These are phyloP conservation scores for Urocolius indicus DNA, from an alignment of 2,113 vertebrate species.

Conservation along the genomic window DNA sequence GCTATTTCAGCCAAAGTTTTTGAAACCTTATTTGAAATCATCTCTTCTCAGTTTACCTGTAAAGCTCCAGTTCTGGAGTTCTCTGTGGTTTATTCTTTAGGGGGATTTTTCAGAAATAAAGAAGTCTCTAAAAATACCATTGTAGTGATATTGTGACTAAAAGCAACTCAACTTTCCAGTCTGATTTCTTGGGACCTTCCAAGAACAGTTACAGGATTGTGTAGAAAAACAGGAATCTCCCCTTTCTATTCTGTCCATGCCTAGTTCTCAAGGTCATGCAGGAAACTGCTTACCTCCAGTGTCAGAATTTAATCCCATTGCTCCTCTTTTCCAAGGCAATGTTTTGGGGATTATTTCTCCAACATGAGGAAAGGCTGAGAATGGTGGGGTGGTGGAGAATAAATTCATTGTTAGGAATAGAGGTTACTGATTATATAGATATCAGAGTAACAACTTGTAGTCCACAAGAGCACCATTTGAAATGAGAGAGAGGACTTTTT, in stretches of 20 bases:
- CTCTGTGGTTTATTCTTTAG: not conserved
- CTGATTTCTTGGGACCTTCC: constrained; percentile 23
- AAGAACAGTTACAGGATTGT: not conserved
- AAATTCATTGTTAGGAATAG: not conserved
- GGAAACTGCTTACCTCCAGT: not conserved
- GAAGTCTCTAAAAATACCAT: not conserved
- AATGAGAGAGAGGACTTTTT: not conserved
- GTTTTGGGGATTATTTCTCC: not conserved
- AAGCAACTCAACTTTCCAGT: not conserved
- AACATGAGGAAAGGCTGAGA: not conserved
- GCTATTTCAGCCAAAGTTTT: not conserved
- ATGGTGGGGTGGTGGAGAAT: not conserved
- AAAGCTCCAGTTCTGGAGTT: not conserved
- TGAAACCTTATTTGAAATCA: not conserved
- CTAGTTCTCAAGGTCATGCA: not conserved
- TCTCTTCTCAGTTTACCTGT: not conserved
- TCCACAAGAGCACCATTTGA: not conserved
- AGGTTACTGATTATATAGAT: not conserved
- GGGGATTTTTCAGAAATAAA: not conserved
- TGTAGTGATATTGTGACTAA: not conserved
- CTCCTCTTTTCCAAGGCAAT: not conserved
- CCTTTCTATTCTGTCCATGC: not conserved
- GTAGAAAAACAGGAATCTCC: constrained; percentile 46
- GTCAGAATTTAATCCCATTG: not conserved
- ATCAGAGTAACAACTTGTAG: not conserved